Evolutionary conservation across 1,140 invertebrate species (phyloP).

Genomic region (Hirudo medicinalis): DNA sequence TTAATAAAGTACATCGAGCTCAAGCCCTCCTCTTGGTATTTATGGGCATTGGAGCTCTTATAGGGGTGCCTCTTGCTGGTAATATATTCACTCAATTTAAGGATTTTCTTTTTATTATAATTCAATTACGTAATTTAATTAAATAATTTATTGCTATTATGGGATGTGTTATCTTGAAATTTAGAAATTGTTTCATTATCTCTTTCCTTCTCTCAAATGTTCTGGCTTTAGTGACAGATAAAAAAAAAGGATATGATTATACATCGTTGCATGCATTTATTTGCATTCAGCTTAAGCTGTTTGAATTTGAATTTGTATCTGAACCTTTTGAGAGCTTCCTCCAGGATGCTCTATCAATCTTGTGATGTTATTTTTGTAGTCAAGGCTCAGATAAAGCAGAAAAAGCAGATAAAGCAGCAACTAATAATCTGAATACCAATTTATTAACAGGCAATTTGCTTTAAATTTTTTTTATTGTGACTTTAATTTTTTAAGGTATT

Average conservation of each 20-base stretch:
- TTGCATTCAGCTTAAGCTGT: no score
- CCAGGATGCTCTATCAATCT: no score
- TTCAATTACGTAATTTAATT: not conserved
- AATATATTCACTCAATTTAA: not conserved
- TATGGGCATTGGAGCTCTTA: slow-evolving; percentile 13
- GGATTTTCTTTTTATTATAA: no score
- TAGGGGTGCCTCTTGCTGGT: slow-evolving; percentile 13
- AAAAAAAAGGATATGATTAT: no score
- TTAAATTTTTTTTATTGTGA: not conserved
- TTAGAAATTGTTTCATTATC: not conserved
- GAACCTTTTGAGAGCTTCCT: no score
- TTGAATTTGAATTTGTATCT: no score
- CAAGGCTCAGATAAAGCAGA: no score
- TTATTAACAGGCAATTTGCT: no score
- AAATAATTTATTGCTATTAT: not conserved
- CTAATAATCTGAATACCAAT: no score
- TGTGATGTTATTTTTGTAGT: no score
- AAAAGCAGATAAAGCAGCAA: no score
- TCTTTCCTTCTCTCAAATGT: not conserved
- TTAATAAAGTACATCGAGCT: slow-evolving; percentile 1
- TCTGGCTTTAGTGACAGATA: not conserved
- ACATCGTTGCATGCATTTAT: no score
- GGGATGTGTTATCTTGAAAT: not conserved
- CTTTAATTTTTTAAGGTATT: not conserved
- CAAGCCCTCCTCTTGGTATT: slow-evolving; percentile 6